phyloP scores from a whole-genome alignment of 2,888 invertebrate genomes.

The Trisateles emortualis region DNA sequence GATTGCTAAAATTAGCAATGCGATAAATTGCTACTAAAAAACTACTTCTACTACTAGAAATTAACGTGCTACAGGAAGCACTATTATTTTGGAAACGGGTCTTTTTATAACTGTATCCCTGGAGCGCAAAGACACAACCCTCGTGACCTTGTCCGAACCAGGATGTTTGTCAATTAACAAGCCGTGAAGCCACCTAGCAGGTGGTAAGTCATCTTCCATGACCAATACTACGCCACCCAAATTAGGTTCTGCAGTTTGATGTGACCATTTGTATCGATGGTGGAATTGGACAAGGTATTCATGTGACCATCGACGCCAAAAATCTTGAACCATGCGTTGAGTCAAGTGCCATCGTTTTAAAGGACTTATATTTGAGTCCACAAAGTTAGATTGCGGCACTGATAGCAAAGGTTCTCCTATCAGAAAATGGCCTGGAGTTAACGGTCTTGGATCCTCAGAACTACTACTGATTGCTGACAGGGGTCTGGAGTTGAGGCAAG shows the following conservation, averaged over 20 bases:
- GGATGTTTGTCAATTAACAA: slow-evolving; percentile 1
- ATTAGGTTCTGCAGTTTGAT: slow-evolving; percentile 1
- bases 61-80: not conserved
- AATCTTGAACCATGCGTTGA: slow-evolving; percentile 18
- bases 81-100: slow-evolving; percentile 6
- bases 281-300: slow-evolving; percentile 18
- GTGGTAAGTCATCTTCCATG: not conserved
- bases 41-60: too few species aligned
- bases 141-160: not conserved
- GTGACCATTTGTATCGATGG: slow-evolving; percentile 14
- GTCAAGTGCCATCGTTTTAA: slow-evolving; percentile 9
- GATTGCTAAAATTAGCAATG: too few species aligned
- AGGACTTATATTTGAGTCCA: not conserved
- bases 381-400: slow-evolving; percentile 5
- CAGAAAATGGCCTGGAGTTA: slow-evolving; percentile 18
- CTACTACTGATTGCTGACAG: not conserved
- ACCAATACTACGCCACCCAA: slow-evolving; percentile 7
- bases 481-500: slow-evolving; percentile 8
- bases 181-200: slow-evolving; percentile 4
- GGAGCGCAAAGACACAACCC: slow-evolving; percentile 5
- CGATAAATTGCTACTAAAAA: too few species aligned
- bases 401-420: slow-evolving; percentile 13
- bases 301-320: slow-evolving; percentile 20
- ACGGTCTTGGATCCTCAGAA: not conserved
- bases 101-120: slow-evolving; percentile 1